Percentiles rank a stretch among this genome's conserved stretches.
These are phyloP conservation scores for Tetranychus piercei DNA, from an alignment of 2,888 invertebrate genomes.

Conservation along the genomic window DNA sequence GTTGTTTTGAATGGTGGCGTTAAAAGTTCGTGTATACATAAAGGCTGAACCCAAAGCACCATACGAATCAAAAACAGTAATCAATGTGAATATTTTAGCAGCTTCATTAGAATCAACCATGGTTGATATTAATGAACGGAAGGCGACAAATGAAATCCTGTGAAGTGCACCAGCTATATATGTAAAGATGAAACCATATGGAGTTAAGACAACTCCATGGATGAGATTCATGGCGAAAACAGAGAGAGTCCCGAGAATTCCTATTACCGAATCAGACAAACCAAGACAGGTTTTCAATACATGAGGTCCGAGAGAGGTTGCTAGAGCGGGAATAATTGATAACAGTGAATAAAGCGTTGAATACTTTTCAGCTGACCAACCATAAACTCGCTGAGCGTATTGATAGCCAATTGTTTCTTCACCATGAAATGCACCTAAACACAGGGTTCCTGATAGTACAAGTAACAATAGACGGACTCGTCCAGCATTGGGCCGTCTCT, in stretches of 20 bases:
- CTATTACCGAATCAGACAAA: neutral
- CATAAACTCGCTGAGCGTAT: conserved; percentile 15
- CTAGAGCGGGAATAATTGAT: conserved; percentile 3
- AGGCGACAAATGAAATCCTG: neutral
- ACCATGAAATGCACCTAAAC: neutral
- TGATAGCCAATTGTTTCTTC: neutral
- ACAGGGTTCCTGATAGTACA: neutral
- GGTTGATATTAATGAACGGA: neutral
- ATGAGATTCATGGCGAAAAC: neutral
- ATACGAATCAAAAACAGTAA: neutral
- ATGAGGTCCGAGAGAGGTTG: conserved; percentile 9
- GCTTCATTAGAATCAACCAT: neutral
- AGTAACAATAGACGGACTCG: neutral
- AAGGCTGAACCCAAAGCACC: neutral
- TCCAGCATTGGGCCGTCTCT: neutral
- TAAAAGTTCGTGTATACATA: neutral
- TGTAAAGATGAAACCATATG: neutral
- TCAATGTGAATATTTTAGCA: neutral
- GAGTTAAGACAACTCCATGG: neutral
- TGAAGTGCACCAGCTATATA: neutral
- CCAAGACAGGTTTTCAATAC: neutral
- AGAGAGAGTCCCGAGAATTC: neutral
- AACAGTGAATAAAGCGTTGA: conserved; percentile 11
- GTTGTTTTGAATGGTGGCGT: neutral
- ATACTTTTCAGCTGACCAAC: conserved; percentile 13